A percentile compares a stretch with the other conserved stretches of the same genome.
phyloP scores from a whole-genome alignment of 2,888 invertebrate species.

The Ceramica pisi region DNA sequence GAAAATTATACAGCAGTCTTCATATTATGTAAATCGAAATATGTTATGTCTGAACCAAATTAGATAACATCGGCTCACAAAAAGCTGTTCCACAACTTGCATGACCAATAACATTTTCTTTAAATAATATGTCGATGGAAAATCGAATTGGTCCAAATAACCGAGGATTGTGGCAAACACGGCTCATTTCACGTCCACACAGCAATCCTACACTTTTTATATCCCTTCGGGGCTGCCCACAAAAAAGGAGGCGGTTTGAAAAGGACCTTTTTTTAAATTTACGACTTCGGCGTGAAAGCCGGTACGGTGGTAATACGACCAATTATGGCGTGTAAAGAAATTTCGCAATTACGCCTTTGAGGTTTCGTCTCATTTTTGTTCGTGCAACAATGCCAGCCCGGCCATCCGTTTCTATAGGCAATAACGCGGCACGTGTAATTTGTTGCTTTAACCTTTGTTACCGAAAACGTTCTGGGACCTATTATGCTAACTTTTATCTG shows the following conservation, averaged over 20 bases:
- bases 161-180: slow-evolving; percentile 62
- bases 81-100: slow-evolving; percentile 37
- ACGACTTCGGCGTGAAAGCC: slow-evolving; percentile 80
- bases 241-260: slow-evolving; percentile 77
- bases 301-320: slow-evolving; percentile 74
- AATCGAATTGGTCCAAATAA: slow-evolving; percentile 63
- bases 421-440: slow-evolving; percentile 77
- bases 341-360: slow-evolving; percentile 78
- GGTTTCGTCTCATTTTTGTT: slow-evolving; percentile 74
- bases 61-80: slow-evolving; percentile 41
- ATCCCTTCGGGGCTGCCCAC: slow-evolving; percentile 74
- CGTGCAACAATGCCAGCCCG: slow-evolving; percentile 70
- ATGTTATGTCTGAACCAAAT: slow-evolving; percentile 33
- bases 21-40: slow-evolving; percentile 47
- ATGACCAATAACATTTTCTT: slow-evolving; percentile 43
- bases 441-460: slow-evolving; percentile 79
- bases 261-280: slow-evolving; percentile 82
- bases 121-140: slow-evolving; percentile 54
- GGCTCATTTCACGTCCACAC: slow-evolving; percentile 62
- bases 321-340: slow-evolving; percentile 80
- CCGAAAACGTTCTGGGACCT: slow-evolving; percentile 69
- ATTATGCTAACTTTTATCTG: slow-evolving; percentile 76
- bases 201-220: slow-evolving; percentile 72
- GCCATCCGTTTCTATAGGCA: slow-evolving; percentile 66
- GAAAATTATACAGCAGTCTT: slow-evolving; percentile 25